Evolutionary conservation across 2,888 invertebrate species (phyloP).

Genomic region (Drosophila cognata): DNA sequence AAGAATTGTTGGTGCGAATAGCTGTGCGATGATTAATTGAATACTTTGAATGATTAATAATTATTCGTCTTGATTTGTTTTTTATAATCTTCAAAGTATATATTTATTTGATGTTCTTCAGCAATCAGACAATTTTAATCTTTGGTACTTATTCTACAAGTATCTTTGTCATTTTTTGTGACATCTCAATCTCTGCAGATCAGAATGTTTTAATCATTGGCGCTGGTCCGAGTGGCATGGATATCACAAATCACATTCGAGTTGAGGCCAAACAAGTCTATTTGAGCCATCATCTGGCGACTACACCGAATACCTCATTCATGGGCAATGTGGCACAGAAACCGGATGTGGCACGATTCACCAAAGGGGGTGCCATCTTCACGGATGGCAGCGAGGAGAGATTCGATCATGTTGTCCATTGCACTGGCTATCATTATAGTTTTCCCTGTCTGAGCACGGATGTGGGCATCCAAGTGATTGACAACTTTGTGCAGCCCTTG

Average conservation of each 20-base stretch:
- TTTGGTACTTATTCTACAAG: not conserved
- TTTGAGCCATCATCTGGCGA: conserved; percentile 89
- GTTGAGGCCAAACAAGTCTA: conserved; percentile 87
- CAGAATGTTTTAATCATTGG: conserved; percentile 91
- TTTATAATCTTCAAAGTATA: not conserved
- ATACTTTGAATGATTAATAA: not conserved
- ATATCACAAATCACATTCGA: conserved; percentile 89
- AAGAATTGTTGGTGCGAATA: not conserved
- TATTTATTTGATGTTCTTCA: not conserved
- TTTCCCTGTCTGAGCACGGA: conserved; percentile 90
- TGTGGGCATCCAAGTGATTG: conserved; percentile 89
- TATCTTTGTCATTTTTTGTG: not conserved
- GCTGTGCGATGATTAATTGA: not conserved
- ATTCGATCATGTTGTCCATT: conserved; percentile 90
- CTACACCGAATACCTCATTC: conserved; percentile 86
- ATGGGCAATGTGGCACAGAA: conserved; percentile 89
- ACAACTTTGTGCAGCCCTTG: conserved; percentile 92
- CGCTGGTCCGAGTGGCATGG: conserved; percentile 94
- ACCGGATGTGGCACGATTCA: conserved; percentile 87
- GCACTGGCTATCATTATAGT: conserved; percentile 91
- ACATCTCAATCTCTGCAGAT: conserved; percentile 40
- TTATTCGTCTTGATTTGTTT: not conserved
- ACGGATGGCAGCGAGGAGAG: conserved; percentile 88
- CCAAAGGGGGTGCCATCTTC: conserved; percentile 87
- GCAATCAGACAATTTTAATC: not conserved